These are phyloP conservation scores for Drosophila pseudotakahashii DNA, from an alignment of 2,888 invertebrate genomes.

Conservation along the genomic window DNA sequence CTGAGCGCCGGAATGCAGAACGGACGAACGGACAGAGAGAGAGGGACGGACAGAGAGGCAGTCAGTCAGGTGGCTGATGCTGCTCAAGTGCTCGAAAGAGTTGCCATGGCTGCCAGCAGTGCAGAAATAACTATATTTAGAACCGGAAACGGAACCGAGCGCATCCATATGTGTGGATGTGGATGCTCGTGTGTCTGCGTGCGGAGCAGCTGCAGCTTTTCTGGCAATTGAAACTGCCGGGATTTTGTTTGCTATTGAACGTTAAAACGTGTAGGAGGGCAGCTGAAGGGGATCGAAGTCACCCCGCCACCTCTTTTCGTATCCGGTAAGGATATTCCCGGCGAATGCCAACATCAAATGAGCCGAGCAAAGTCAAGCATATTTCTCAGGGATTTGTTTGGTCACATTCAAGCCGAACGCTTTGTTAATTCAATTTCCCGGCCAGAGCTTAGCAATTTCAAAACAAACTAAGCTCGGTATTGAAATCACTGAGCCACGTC, in stretches of 20 bases:
- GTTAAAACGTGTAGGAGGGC: conserved; percentile 8
- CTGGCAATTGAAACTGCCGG: conserved; percentile 45
- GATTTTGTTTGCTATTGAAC: conserved; percentile 39
- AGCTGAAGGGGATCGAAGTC: conserved; percentile 3
- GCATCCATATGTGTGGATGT: conserved; percentile 24
- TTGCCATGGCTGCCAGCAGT: conserved; percentile 45
- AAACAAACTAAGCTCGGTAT: conserved; percentile 17
- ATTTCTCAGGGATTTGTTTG: background rate
- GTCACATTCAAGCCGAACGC: conserved; percentile 9
- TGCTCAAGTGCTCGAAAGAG: conserved; percentile 54
- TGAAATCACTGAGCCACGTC: conserved; percentile 15
- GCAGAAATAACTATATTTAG: conserved; percentile 61
- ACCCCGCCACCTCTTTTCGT: too few relatives aligned
- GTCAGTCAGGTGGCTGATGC: conserved; percentile 34
- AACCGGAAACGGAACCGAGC: conserved; percentile 55
- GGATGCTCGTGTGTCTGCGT: conserved; percentile 6
- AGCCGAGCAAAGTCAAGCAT: conserved; percentile 12
- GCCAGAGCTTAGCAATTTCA: conserved; percentile 2
- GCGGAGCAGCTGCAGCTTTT: conserved; percentile 38
- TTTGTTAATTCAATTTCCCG: conserved; percentile 21
- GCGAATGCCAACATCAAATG: conserved; percentile 28
- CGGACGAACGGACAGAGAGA: too few relatives aligned
- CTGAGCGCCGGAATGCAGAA: conserved; percentile 20
- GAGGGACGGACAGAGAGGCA: conserved; percentile 9
- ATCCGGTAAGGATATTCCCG: conserved; percentile 21